Evolutionary conservation across 2,797 vertebrate species (phyloP).

Genomic region (Tinamus major): DNA sequence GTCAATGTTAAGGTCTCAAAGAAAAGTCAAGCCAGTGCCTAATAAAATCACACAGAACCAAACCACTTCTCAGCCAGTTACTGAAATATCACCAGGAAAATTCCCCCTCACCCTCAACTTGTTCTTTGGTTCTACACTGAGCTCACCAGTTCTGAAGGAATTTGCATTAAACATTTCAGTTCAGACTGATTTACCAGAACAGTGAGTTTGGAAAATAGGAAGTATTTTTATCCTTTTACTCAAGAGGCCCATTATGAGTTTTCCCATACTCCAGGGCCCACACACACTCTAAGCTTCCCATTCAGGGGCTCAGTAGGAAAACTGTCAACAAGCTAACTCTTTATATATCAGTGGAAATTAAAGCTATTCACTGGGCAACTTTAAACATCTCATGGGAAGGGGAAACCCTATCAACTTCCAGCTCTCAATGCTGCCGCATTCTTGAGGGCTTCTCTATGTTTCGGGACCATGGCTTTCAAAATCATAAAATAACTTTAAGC

Average conservation of each 20-base stretch:
- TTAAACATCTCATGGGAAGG: not conserved
- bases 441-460: not conserved
- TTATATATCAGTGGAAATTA: slow-evolving; percentile 23
- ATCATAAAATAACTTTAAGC: not conserved
- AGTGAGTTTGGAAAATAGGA: not conserved
- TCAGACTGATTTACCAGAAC: not conserved
- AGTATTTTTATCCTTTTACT: slow-evolving; percentile 19
- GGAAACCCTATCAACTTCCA: slow-evolving; percentile 24
- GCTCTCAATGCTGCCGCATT: not conserved
- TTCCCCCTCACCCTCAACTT: fast-evolving
- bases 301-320: slow-evolving; percentile 17
- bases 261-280: slow-evolving; percentile 54
- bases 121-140: not conserved
- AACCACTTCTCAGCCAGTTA: not conserved
- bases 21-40: not conserved
- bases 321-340: slow-evolving; percentile 34
- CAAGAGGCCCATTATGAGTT: not conserved
- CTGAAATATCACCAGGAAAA: not conserved
- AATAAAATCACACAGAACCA: not conserved
- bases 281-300: slow-evolving; percentile 18
- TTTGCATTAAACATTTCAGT: not conserved
- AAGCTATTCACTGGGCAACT: slow-evolving; percentile 11
- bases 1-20: not conserved
- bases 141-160: not conserved
- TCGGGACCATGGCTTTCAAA: not conserved